These are phyloP conservation scores for Apoderus coryli DNA, from an alignment of 2,888 invertebrate genomes.

Conservation along the genomic window DNA sequence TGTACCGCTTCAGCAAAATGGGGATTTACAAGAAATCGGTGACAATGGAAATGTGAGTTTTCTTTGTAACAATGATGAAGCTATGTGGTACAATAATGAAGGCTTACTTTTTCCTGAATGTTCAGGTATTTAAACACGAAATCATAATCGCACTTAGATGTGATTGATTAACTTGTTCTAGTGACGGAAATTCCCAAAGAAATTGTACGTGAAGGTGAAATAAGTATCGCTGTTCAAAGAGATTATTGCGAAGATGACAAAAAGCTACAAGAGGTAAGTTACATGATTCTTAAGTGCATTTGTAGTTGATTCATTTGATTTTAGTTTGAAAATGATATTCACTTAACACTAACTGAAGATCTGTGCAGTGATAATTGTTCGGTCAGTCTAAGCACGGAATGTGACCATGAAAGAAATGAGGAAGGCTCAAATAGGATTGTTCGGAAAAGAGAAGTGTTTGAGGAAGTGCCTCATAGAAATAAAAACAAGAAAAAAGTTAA, in stretches of 20 bases:
- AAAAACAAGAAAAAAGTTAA: slow-evolving; percentile 21
- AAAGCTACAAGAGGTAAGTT: slow-evolving; percentile 29
- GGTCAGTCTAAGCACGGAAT: slow-evolving; percentile 17
- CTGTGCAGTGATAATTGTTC: slow-evolving; percentile 18
- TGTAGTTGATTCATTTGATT: slow-evolving; percentile 11
- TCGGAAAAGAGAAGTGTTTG: slow-evolving; percentile 20
- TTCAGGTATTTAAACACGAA: slow-evolving; percentile 23
- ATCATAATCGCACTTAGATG: too few relatives aligned
- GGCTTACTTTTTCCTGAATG: slow-evolving; percentile 41
- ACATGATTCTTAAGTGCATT: slow-evolving; percentile 6
- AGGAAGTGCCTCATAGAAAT: slow-evolving; percentile 18
- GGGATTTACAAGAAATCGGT: slow-evolving; percentile 13
- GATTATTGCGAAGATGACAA: slow-evolving; percentile 33
- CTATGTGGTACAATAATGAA: slow-evolving; percentile 29
- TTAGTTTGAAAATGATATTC: slow-evolving; percentile 22
- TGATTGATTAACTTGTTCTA: too few relatives aligned
- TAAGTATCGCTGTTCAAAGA: slow-evolving; percentile 23
- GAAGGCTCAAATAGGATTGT: slow-evolving; percentile 24
- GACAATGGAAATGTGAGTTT: slow-evolving; percentile 15
- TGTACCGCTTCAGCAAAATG: slow-evolving; percentile 33
- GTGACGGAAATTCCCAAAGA: slow-evolving; percentile 36
- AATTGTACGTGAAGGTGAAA: slow-evolving; percentile 33
- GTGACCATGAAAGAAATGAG: slow-evolving; percentile 16
- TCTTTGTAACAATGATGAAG: slow-evolving; percentile 27
- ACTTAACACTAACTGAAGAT: slow-evolving; percentile 14